Percentiles rank a stretch among this genome's conserved stretches.
Evolutionary conservation across 92 coral and sea anemone genomes (phyloP).

Genomic region (Anthopleura xanthogrammica): DNA sequence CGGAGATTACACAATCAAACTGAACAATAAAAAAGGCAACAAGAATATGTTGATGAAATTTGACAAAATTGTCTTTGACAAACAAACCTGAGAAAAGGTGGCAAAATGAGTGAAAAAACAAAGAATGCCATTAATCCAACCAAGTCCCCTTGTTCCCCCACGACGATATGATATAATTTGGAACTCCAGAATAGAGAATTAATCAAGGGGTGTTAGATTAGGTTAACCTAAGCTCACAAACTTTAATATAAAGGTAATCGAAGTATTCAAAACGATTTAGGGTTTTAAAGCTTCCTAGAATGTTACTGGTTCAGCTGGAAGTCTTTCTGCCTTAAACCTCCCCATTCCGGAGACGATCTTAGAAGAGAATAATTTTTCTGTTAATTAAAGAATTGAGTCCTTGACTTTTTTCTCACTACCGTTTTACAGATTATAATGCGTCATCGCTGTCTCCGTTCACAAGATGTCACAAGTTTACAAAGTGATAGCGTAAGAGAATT

Average conservation of each 20-base stretch:
- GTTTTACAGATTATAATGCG: slow-evolving; percentile 65
- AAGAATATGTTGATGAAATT: slow-evolving; percentile 55
- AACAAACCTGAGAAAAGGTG: slow-evolving; percentile 86
- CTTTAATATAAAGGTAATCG: slow-evolving; percentile 43
- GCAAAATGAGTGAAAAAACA: slow-evolving; percentile 63
- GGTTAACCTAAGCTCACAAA: slow-evolving; percentile 42
- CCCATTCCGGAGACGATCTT: slow-evolving; percentile 60
- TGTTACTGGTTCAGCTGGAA: slow-evolving; percentile 19
- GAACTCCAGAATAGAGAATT: slow-evolving; percentile 48
- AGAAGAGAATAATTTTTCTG: slow-evolving; percentile 55
- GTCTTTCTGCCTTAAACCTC: not conserved
- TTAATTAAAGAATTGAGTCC: slow-evolving; percentile 70
- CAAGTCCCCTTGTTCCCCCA: slow-evolving; percentile 75
- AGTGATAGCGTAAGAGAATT: not conserved
- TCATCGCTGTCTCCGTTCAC: slow-evolving; percentile 18
- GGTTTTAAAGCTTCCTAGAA: slow-evolving; percentile 14
- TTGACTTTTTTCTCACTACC: slow-evolving; percentile 36
- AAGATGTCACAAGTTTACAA: slow-evolving; percentile 39
- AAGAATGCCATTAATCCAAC: slow-evolving; percentile 61
- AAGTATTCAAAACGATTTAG: slow-evolving; percentile 37
- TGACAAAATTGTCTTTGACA: slow-evolving; percentile 54
- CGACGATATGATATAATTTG: slow-evolving; percentile 56
- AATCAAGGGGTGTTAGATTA: slow-evolving; percentile 39
- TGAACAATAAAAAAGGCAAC: slow-evolving; percentile 52
- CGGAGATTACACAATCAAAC: slow-evolving; percentile 48